phyloP scores from a whole-genome alignment of 2,888 invertebrate species.

The Eupithecia vulgata region DNA sequence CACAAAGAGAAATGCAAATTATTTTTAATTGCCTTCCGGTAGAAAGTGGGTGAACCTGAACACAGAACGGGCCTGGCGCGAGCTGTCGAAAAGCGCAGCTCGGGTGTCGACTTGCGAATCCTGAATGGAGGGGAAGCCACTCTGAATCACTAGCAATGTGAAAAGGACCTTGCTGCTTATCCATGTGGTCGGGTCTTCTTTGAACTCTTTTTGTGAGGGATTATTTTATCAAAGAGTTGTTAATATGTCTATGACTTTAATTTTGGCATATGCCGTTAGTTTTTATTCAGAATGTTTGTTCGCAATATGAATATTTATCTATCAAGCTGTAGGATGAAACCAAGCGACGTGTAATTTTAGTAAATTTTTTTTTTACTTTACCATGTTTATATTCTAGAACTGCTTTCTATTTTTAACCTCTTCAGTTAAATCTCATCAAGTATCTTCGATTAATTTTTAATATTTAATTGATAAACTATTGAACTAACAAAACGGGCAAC shows the following conservation, averaged over 20 bases:
- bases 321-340: too few species aligned
- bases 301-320: background rate
- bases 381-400: too few species aligned
- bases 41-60: conserved; percentile 80
- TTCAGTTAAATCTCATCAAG: too few species aligned
- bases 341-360: too few species aligned
- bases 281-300: background rate
- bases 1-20: conserved; percentile 80
- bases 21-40: conserved; percentile 82
- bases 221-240: background rate
- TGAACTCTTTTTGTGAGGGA: background rate
- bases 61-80: conserved; percentile 66
- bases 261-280: too few species aligned
- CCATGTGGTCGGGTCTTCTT: background rate
- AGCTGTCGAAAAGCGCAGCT: conserved; percentile 65
- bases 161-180: background rate
- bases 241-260: too few species aligned
- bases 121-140: conserved; percentile 22
- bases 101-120: conserved; percentile 51
- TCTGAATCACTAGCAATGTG: background rate
- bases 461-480: background rate
- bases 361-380: too few species aligned
- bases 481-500: background rate
- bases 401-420: too few species aligned
- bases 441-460: background rate